Percentiles rank a stretch among this genome's conserved stretches.
These are phyloP conservation scores for Oenanthe oenanthe DNA, from an alignment of 2,113 vertebrate species.

Conservation along the genomic window DNA sequence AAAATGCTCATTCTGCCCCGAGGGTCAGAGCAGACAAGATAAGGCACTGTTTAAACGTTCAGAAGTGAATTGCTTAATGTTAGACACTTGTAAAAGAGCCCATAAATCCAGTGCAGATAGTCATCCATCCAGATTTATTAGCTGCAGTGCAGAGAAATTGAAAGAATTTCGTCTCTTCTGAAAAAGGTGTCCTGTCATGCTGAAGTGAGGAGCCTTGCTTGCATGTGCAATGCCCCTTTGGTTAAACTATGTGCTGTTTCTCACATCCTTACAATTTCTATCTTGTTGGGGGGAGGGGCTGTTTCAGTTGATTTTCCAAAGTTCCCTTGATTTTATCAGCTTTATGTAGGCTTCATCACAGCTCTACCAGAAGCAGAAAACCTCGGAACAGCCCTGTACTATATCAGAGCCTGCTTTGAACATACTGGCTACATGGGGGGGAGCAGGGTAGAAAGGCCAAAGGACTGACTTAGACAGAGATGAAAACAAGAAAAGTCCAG, in stretches of 20 bases:
- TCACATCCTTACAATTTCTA: not conserved
- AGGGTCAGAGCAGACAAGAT: constrained; percentile 9
- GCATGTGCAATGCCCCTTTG: fast-evolving
- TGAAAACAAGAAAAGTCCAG: not conserved
- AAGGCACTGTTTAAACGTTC: constrained; percentile 17
- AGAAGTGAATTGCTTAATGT: constrained; percentile 43
- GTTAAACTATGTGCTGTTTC: not conserved
- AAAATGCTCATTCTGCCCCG: not conserved
- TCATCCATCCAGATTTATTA: constrained; percentile 33
- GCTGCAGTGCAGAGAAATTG: not conserved
- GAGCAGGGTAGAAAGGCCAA: not conserved
- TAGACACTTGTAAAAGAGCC: constrained; percentile 48
- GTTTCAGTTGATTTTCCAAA: not conserved
- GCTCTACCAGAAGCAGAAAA: not conserved
- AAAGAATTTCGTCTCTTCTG: not conserved
- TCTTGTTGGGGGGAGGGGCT: not conserved
- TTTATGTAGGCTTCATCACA: not conserved
- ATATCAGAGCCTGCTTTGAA: not conserved
- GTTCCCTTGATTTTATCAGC: not conserved
- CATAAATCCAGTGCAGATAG: constrained; percentile 1
- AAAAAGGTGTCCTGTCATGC: not conserved
- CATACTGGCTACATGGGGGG: not conserved
- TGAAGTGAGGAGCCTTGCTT: not conserved
- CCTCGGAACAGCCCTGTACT: fast-evolving
- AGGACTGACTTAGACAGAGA: fast-evolving